phyloP scores from a whole-genome alignment of 1,140 invertebrate genomes.

The Drosophila dunni region DNA sequence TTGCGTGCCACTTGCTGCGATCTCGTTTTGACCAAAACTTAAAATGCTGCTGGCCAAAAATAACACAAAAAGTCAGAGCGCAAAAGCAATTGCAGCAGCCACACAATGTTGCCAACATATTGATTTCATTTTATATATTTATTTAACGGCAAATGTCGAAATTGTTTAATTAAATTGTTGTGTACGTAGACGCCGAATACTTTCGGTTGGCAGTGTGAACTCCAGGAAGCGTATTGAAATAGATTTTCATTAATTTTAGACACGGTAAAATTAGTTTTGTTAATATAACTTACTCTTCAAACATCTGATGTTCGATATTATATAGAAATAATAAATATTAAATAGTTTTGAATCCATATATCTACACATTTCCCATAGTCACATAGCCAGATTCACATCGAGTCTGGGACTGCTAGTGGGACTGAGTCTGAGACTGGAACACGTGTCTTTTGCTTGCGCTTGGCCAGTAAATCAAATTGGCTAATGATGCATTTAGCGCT shows the following conservation, averaged over 20 bases:
- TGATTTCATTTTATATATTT: conserved; percentile 51
- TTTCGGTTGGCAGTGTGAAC: neutral
- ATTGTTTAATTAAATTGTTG: conserved; percentile 78
- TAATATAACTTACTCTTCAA: no score
- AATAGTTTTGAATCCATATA: conserved; percentile 9
- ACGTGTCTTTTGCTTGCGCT: conserved; percentile 51
- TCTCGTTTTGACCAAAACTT: conserved; percentile 74
- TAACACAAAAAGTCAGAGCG: conserved; percentile 5
- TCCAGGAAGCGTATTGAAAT: no score
- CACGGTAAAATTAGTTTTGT: no score
- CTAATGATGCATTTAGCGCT: conserved; percentile 82
- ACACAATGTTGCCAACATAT: conserved; percentile 56
- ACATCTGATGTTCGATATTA: no score
- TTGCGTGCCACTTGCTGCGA: conserved; percentile 81
- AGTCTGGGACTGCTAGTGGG: neutral
- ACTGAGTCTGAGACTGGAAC: conserved; percentile 17
- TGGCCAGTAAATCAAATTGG: conserved; percentile 68
- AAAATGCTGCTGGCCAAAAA: conserved; percentile 64
- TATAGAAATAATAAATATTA: no score
- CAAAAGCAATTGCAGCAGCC: conserved; percentile 34
- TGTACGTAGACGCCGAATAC: conserved; percentile 43
- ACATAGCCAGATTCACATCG: conserved; percentile 17
- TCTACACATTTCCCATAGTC: neutral
- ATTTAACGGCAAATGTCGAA: conserved; percentile 52
- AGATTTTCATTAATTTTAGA: no score